These are phyloP conservation scores for Desmodus rotundus DNA, from an alignment of 2,113 vertebrate species.

Conservation along the genomic window DNA sequence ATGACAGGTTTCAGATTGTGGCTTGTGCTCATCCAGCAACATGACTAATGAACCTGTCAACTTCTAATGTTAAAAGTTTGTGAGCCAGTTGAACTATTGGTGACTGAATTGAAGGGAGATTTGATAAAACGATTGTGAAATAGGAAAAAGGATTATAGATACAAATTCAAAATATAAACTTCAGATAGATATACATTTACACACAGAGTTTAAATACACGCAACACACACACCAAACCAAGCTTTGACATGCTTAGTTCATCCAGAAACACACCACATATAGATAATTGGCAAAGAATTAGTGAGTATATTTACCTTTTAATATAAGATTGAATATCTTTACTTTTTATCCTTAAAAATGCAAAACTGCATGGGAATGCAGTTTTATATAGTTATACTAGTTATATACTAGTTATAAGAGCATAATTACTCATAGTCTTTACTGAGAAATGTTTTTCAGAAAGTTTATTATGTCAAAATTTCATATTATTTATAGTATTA, in stretches of 20 bases:
- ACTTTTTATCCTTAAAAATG: background rate
- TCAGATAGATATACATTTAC: background rate
- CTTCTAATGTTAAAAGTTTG: constrained; percentile 39
- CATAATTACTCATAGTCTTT: background rate
- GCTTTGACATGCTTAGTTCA: background rate
- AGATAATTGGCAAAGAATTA: background rate
- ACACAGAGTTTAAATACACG: background rate
- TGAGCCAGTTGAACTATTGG: background rate
- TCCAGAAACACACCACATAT: background rate
- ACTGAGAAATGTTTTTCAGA: background rate
- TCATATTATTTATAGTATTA: background rate
- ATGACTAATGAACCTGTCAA: constrained; percentile 50
- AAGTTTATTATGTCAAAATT: background rate
- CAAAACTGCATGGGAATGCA: background rate
- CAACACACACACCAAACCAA: background rate
- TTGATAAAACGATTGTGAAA: background rate
- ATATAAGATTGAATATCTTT: background rate
- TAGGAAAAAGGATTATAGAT: background rate
- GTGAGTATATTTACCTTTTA: background rate
- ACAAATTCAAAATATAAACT: constrained; percentile 22
- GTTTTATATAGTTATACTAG: too few species aligned
- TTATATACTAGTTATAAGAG: background rate
- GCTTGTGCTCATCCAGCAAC: background rate
- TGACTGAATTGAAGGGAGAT: constrained; percentile 10
- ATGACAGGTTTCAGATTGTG: constrained; percentile 12